Base-by-base conservation (phyloP, 2,797 vertebrate species). In the Myiotriccus ornatus region DNA sequence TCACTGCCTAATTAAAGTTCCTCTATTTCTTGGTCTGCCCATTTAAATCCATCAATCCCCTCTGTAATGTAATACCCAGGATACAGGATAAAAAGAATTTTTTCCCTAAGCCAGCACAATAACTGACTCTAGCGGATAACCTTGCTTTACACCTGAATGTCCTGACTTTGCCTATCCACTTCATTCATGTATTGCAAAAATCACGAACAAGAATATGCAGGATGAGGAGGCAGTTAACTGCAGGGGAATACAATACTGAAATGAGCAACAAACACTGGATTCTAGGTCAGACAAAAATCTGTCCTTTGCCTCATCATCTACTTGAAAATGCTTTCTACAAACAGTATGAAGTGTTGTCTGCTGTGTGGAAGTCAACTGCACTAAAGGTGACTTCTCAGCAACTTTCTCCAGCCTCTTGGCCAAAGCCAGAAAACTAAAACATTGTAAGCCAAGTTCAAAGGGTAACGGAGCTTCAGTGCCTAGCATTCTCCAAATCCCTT, bases 281-380 rank as follows among this genome's bases (percentile, higher is more conserved):
- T 77, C 47, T 68, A 78, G 37, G n/a, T 47, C 43, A 76, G 43
- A 86, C 12, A 83, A 80, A 76, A 46, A 30, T 10, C 37, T 84
- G 73, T 60, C 41, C n/a, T 89, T 91, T 65, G 13, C 32, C 55
- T 60, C 0, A 2, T 60, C 50, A 60, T 55, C 37, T 83, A 83
- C 76, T 30, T 68, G 55, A 80, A 93, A 93, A 81, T 77, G 32
- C 25, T 62, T 87, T 28, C 34, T 39, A 49, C 35, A 73, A 62
- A 69, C 49, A 41, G 34, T 20, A 52, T 0, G 0, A 70, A 68
- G 16, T 41, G 41, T 62, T 60, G 32, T 30, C 50, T 3, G 1
- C 68, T 71, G 20, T 35, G 59, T 46, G 23, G 75, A 65, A 39
- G 57, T 83, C 39, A 71, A 41, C 50, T 53, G 22, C 28, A 14